phyloP scores from a whole-genome alignment of 1,140 invertebrate species.

The Melanaphis sacchari region DNA sequence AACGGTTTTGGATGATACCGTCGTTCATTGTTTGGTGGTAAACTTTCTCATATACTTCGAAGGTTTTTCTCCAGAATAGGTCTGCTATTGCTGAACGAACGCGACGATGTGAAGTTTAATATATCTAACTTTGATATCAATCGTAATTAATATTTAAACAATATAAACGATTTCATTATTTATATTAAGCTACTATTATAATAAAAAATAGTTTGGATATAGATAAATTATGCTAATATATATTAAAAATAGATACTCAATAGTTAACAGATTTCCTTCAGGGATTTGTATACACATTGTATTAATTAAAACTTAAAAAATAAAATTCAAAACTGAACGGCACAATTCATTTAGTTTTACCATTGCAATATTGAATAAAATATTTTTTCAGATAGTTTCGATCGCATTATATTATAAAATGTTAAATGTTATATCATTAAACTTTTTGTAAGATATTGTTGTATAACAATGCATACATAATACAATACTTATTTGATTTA shows the following conservation, averaged over 20 bases:
- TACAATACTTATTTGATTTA: conserved; percentile 2
- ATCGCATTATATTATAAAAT: neutral
- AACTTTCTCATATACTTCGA: conserved; percentile 31
- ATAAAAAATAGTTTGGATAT: neutral
- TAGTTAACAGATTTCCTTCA: neutral
- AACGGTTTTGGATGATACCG: neutral
- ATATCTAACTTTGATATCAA: too few relatives aligned
- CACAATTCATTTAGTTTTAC: neutral
- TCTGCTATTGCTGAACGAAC: too few relatives aligned
- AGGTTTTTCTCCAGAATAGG: neutral
- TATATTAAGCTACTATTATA: neutral
- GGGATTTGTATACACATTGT: neutral
- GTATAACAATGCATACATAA: neutral
- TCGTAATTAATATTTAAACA: too few relatives aligned
- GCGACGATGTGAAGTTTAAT: too few relatives aligned
- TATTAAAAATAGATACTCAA: neutral
- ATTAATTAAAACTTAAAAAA: neutral
- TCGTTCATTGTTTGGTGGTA: neutral
- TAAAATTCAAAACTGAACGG: neutral
- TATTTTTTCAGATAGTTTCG: neutral
- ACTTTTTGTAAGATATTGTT: neutral
- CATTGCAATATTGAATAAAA: neutral
- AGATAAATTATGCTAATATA: neutral
- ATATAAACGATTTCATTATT: too few relatives aligned
- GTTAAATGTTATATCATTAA: neutral